Evolutionary conservation across 2,888 invertebrate genomes (phyloP).

Genomic region (Torymus tubicola): DNA sequence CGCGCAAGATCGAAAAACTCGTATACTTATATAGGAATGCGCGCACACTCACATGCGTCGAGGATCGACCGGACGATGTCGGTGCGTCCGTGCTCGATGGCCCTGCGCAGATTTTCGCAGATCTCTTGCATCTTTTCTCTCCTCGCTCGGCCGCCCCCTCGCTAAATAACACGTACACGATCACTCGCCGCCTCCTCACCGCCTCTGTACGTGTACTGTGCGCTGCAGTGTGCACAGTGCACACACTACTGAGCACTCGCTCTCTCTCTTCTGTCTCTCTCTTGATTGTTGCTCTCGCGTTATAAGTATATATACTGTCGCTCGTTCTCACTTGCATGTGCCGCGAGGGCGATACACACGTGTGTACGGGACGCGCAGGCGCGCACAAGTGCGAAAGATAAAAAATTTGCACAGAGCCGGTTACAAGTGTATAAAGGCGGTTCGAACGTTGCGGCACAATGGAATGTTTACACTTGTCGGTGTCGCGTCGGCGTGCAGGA

Average conservation of each 20-base stretch:
- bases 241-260: no score
- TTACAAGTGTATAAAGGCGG: no score
- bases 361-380: conserved; percentile 1
- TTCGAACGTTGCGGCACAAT: not conserved
- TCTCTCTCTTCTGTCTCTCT: no score
- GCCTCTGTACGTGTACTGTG: no score
- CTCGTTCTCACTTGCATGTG: conserved; percentile 23
- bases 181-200: not conserved
- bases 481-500: not conserved
- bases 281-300: no score
- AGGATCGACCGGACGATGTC: conserved; percentile 79
- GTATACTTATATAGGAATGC: not conserved
- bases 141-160: not conserved
- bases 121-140: conserved; percentile 75
- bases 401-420: no score
- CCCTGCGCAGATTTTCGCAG: conserved; percentile 77
- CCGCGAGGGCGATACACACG: not conserved
- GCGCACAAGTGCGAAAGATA: not conserved
- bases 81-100: conserved; percentile 79
- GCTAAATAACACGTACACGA: not conserved
- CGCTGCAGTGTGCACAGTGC: no score
- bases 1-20: not conserved
- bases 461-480: conserved; percentile 20
- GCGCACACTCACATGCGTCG: conserved; percentile 76
- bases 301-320: not conserved